Evolutionary conservation across 35 echinoderm and acorn worm species (phyloP), one percentile per base, ranked within the genome.

Genomic region (Stichopus chloronotus): DNA sequence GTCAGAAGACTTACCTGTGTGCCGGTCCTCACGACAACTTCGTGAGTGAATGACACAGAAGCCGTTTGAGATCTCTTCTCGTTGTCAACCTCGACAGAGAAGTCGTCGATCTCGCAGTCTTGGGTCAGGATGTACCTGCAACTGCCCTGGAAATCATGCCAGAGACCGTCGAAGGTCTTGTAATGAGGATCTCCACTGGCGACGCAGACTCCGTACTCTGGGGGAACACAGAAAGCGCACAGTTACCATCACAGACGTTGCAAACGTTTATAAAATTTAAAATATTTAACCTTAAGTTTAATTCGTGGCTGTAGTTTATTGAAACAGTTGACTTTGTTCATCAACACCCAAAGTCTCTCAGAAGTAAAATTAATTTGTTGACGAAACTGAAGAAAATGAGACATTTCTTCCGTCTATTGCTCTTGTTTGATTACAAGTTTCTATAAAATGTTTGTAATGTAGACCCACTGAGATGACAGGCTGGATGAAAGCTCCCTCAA

Each of bases 161-260:
- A 93, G 0, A 94, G 77, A 21, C 69, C 92, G 88, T 98, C 97
- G 63, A 93, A 98, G 7, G 97, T 98, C 91, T 92, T 98, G 95
- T 98, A 98, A 63, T 98, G 97, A 8, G 97, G 95, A 92, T 96
- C 97, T 55, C 97, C 97, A 53, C 93, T 85, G 9, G 97, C 95
- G 82, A 88, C 90, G 68, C 95, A 98, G 6, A 93, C 90, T 72
- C 93, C 93, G 58, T 98, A 98, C 84, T 98, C 97, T 96, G 54
- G 0, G n/a, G 54, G 25, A 71, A 78, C 7, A 14, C 20, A 89
- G n/a, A 30, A 80, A 22, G 30, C 6, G 7, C 10, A 91, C 22
- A 61, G 20, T 69, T 17, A 25, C 12, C 57, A 2, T 19, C 78
- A 84, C 7, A 89, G 54, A 68, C 24, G 7, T 25, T 68, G 57